Evolutionary conservation across 2,888 invertebrate genomes (phyloP), one percentile per base, ranked within the genome.

Genomic region (Lasiommata megera): DNA sequence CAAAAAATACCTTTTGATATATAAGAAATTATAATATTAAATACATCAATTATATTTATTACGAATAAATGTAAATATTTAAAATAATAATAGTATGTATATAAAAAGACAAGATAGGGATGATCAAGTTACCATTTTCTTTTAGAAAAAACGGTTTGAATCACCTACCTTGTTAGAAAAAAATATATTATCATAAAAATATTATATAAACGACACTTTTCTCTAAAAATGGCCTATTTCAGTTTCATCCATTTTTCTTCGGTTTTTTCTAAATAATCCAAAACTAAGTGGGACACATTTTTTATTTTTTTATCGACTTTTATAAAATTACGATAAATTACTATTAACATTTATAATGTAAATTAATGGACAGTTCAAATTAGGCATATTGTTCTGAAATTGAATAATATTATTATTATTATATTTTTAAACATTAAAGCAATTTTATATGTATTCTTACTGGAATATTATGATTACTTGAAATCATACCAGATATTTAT

Each of bases 71-170:
- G 23, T 23, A 23, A 23, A 23, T 23, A 23, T 23, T 23, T 23
- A 3, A 23, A 23, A 23, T 23, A 23, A 23, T 23, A 23, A 23
- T 23, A 23, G 23, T 5, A 23, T 23, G 29, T 29, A 56, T 36
- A 58, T 64, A 47, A 36, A 51, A 34, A 34, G 34, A 63, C 74
- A 83, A 83, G 82, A 71, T 67, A 74, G 73, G 71, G 79, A 82
- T 74, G 62, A 75, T 44, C 74, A 81, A 82, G 79, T 63, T 63
- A 65, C 75, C 80, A 71, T 75, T 82, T 82, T 81, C 54, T 56
- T 31, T 51, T 62, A 56, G 70, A 80, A 82, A n/a, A 46, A 82
- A 82, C 71, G 77, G 74, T 76, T 79, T 74, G 79, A 71, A 82
- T 79, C 80, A 68, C 69, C 73, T 72, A 65, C 60, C 79, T 79